Evolutionary conservation across 2,888 invertebrate species (phyloP).

Genomic region (Brachyptera putata): DNA sequence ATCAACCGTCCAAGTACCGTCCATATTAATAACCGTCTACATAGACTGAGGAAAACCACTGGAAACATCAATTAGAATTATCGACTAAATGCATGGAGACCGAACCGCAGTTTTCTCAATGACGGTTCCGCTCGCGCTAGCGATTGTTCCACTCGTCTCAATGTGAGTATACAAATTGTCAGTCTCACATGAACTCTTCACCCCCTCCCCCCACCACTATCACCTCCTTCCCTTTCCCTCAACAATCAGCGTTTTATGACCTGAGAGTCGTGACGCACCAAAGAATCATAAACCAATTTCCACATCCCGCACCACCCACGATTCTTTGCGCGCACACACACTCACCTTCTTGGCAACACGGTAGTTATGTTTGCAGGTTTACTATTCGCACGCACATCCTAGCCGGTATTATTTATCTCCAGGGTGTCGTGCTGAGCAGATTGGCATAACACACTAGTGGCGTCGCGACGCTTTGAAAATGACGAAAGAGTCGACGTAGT

Average conservation of each 20-base stretch:
- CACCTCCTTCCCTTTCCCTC: not conserved
- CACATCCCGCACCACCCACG: not conserved
- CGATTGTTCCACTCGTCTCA: too few relatives aligned
- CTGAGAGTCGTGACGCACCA: not conserved
- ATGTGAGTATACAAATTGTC: conserved; percentile 14
- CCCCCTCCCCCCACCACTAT: not conserved
- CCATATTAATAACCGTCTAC: too few relatives aligned
- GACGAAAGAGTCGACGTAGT: too few relatives aligned
- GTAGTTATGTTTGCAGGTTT: conserved; percentile 12
- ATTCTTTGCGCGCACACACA: not conserved
- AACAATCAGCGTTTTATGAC: conserved; percentile 25
- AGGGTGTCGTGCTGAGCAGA: conserved; percentile 18
- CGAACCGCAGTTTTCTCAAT: too few relatives aligned
- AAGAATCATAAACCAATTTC: conserved; percentile 25
- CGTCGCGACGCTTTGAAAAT: not conserved
- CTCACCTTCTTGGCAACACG: conserved; percentile 10
- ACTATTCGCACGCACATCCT: conserved; percentile 7
- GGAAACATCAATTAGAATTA: too few relatives aligned
- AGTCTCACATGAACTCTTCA: not conserved
- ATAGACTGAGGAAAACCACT: too few relatives aligned
- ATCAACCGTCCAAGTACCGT: too few relatives aligned
- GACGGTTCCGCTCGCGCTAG: too few relatives aligned
- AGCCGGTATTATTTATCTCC: conserved; percentile 19
- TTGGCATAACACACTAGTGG: conserved; percentile 18
- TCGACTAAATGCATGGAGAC: too few relatives aligned